A percentile compares a stretch with the other conserved stretches of the same genome.
phyloP scores from a whole-genome alignment of 2,888 invertebrate genomes.

The Drosophila testacea region DNA sequence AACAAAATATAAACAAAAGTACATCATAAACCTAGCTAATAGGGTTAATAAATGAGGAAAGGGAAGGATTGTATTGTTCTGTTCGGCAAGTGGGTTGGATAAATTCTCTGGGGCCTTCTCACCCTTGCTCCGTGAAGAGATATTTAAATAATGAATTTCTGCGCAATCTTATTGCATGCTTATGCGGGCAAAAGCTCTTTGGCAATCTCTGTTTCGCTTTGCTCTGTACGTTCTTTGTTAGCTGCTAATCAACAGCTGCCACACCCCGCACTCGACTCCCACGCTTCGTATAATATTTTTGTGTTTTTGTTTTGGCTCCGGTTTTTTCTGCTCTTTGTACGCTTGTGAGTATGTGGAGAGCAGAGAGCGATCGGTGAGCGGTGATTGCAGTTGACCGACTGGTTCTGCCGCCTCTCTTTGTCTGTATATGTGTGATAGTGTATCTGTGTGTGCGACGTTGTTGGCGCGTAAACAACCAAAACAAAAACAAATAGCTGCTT shows the following conservation, averaged over 20 bases:
- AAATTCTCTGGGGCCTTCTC: too few relatives aligned
- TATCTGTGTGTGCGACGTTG: conserved; percentile 33
- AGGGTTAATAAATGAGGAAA: too few relatives aligned
- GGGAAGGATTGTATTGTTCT: too few relatives aligned
- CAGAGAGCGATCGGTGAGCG: conserved; percentile 32
- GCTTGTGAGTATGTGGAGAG: background rate
- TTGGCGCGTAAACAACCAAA: conserved; percentile 35
- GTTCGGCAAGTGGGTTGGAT: too few relatives aligned
- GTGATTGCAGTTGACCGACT: conserved; percentile 59
- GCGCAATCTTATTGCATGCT: conserved; percentile 33
- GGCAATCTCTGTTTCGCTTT: conserved; percentile 37
- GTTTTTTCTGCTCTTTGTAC: conserved; percentile 41
- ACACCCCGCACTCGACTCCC: conserved; percentile 17
- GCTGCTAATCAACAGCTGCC: conserved; percentile 31
- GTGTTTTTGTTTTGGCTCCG: conserved; percentile 75
- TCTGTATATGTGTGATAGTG: conserved; percentile 4
- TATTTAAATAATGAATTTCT: background rate
- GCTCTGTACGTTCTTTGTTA: conserved; percentile 38
- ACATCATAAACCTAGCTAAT: too few relatives aligned
- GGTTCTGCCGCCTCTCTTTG: conserved; percentile 38
- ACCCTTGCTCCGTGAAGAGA: too few relatives aligned
- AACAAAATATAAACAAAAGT: too few relatives aligned
- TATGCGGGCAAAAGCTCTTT: conserved; percentile 26
- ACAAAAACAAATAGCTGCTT: conserved; percentile 61
- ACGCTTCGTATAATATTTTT: conserved; percentile 57